Base-by-base conservation (phyloP, 2,888 invertebrate species). In the Dasysyrphus tricinctus region DNA sequence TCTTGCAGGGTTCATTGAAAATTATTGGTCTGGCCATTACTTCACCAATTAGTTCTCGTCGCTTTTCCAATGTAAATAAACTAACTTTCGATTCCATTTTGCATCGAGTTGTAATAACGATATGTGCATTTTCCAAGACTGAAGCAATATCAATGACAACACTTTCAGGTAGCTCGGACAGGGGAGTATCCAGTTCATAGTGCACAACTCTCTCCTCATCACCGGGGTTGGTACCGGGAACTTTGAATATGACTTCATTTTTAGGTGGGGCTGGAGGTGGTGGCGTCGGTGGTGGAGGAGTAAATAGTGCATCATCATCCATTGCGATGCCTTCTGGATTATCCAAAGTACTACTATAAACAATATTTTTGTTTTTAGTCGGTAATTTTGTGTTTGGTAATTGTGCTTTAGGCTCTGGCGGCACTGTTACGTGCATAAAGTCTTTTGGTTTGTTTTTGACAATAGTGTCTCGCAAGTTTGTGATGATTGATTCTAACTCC, bases 401-500 rank as follows among this genome's bases (percentile, higher is more conserved):
- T 32, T 0, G 0, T 32, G 7, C 29, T 8, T 54, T 24, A 1
- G 51, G 14, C 14, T 29, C 51, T 3, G 7, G 3, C 0, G 11
- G 19, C 9, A 19, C 2, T 51, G 5, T 1, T 19, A 2, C 5
- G 1, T 51, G 11, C 12, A 12, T 6, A 12, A 11, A 11, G 12
- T 19, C 39, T 39, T 8, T 69, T 54, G 14, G 19, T 42, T 16
- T 69, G 12, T 34, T 67, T 16, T 69, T 69, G 5, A 44, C 24
- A 24, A 79, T 42, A 29, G 24, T 72, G 7, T 80, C 85, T 51
- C 90, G 89, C 1, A 91, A 80, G 19, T 89, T 88, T 0, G 80
- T 88, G 11, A 91, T 90, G 5, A 88, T 85, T 0, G 83, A 79
- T 82, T 92, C 92, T 14, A 92, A 91, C 54, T 89, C 90, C 91